Base-by-base conservation (phyloP, 1,140 invertebrate species). In the Brachionus manjavacas region DNA sequence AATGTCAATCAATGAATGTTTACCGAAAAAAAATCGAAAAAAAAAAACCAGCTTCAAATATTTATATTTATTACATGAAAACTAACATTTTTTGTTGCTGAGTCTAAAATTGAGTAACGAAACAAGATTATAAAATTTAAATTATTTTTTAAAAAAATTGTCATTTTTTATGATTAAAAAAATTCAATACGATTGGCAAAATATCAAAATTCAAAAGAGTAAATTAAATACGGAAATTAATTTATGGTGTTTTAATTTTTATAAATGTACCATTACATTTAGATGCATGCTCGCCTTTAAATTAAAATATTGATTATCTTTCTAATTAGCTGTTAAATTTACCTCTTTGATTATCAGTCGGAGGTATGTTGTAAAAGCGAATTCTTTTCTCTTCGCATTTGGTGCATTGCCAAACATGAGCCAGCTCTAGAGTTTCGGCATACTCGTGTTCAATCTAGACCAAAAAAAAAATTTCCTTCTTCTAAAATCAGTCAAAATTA, bases 341-440 rank as follows among this genome's bases (percentile, higher is more conserved):
- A 81, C 79, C 64, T 68, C 9, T 60, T 81, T 81, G 79, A 39
- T 41, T 60, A 39, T 81, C 52, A 46, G 79, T 81, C 8, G 79
- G 79, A 31, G 79, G 79, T 43, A 81, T 68, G 35, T 81, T 81
- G 28, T 81, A 81, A 43, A 81, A 81, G 12, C 79, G 28, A 9
- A 81, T 81, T 60, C 79, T 39, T 68, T 64, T 68, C 64, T 81
- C 49, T n/a, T 81, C 31, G 66, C 79, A 81, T 46, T 81, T 81
- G 7, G 52, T 16, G n/a, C 79, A 81, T 25, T 43, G 49, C 79
- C 79, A 81, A 43, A 81, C 43, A 11, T 81, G 31, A 31, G 79
- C 79, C 12, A 81, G 25, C 23, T 81, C 64, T 4, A 81, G 41
- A 35, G 79, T 81, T 16, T 81, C 52, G 0, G 9, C 79, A 46